phyloP scores from a whole-genome alignment of 1,140 invertebrate genomes.

The Apocrypta bakeri region DNA sequence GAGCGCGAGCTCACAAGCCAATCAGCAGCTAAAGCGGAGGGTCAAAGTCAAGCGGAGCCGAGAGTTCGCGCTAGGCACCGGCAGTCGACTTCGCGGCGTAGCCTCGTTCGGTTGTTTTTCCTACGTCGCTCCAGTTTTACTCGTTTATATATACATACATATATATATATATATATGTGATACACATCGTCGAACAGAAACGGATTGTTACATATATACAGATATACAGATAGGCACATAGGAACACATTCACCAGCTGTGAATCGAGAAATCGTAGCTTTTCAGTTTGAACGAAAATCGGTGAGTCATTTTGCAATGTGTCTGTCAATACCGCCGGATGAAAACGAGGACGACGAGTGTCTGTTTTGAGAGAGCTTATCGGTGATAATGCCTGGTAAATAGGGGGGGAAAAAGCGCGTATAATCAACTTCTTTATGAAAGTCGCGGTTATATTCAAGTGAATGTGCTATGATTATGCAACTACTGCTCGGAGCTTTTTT shows the following conservation, averaged over 20 bases:
- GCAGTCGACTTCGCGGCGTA: conserved; percentile 30
- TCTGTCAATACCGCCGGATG: background rate
- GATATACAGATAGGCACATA: no score
- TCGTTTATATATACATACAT: no score
- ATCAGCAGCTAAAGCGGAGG: background rate
- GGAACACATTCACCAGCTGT: background rate
- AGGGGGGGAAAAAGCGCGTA: background rate
- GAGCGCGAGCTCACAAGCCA: background rate
- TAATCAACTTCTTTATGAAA: background rate
- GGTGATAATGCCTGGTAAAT: no score
- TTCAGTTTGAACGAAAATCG: conserved; percentile 2
- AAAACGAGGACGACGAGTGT: background rate
- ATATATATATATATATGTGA: no score
- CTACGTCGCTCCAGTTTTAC: background rate
- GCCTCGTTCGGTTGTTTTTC: background rate
- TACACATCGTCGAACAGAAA: no score
- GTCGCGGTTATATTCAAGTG: no score
- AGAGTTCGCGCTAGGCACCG: conserved; percentile 1
- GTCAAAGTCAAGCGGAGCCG: conserved; percentile 37
- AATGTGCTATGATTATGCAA: no score
- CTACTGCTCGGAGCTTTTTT: no score
- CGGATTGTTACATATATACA: no score
- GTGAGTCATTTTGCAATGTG: conserved; percentile 24
- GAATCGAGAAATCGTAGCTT: background rate
- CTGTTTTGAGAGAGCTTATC: background rate